These are phyloP conservation scores for Onthophagus taurus DNA, from an alignment of 1,140 invertebrate species.

Conservation along the genomic window DNA sequence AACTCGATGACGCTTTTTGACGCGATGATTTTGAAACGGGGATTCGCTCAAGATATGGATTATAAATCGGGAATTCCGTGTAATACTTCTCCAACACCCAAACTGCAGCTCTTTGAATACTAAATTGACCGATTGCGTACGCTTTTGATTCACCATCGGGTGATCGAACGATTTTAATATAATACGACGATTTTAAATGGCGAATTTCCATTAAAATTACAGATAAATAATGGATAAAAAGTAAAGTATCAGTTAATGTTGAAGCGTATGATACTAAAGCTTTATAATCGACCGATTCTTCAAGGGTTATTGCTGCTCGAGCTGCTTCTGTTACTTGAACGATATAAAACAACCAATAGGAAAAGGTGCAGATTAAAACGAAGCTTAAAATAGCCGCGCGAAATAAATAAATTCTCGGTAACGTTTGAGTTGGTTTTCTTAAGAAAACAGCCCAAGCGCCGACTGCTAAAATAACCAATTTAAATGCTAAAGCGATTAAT, in stretches of 20 bases:
- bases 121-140: conserved; percentile 84
- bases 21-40: conserved; percentile 77
- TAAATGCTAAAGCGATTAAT: conserved; percentile 83
- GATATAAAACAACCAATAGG: conserved; percentile 96
- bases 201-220: conserved; percentile 87
- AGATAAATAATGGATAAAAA: conserved; percentile 93
- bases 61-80: conserved; percentile 92
- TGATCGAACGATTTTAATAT: conserved; percentile 84
- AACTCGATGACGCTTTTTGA: conserved; percentile 69
- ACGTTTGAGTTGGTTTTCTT: conserved; percentile 65
- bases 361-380: conserved; percentile 86
- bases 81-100: conserved; percentile 94
- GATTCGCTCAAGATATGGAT: conserved; percentile 87
- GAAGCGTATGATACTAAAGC: conserved; percentile 83
- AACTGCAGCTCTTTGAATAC: conserved; percentile 90
- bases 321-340: conserved; percentile 78
- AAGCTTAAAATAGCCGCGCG: conserved; percentile 78
- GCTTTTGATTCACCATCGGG: conserved; percentile 84
- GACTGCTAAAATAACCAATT: conserved; percentile 80
- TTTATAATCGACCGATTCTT: conserved; percentile 70
- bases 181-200: conserved; percentile 81
- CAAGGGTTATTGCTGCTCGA: conserved; percentile 63
- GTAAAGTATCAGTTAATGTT: conserved; percentile 81
- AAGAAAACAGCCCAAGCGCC: conserved; percentile 87
- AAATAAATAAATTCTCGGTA: conserved; percentile 90